Conservation (phyloP, 2,888 invertebrate genomes). For the Parasteatoda lunata region DNA sequence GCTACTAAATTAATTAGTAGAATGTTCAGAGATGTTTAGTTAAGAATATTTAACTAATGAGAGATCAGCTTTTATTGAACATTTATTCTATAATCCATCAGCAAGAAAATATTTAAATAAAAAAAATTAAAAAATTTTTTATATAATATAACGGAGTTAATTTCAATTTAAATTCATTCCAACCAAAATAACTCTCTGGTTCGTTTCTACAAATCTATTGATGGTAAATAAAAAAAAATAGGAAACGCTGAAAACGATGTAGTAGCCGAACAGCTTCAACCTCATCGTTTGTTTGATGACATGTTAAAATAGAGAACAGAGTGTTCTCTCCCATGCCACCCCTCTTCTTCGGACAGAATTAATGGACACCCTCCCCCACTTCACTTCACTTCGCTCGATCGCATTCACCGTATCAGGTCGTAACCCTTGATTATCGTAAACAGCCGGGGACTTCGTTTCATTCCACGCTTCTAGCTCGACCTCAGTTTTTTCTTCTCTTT, state of each 20-base stretch:
- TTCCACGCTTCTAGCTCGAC: background rate
- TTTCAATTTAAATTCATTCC: background rate
- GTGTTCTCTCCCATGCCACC: background rate
- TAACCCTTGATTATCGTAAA: constrained; percentile 67
- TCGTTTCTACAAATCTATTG: constrained; percentile 8
- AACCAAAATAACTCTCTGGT: constrained; percentile 2
- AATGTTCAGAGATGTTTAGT: too few relatives aligned
- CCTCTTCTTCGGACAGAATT: constrained; percentile 45
- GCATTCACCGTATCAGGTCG: constrained; percentile 41
- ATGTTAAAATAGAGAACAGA: constrained; percentile 59
- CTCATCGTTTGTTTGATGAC: constrained; percentile 64
- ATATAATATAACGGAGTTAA: too few relatives aligned
- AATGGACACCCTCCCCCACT: constrained; percentile 60
- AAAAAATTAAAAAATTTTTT: too few relatives aligned
- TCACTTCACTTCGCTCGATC: constrained; percentile 49
- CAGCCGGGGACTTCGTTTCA: constrained; percentile 29
- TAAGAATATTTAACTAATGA: too few relatives aligned
- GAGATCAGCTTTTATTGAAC: too few relatives aligned
- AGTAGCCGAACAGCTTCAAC: constrained; percentile 29
- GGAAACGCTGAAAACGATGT: background rate
- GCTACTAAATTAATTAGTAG: too few relatives aligned
- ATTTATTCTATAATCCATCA: too few relatives aligned
- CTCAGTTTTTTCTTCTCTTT: background rate
- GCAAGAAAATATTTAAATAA: too few relatives aligned
- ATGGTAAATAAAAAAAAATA: background rate